A percentile compares a stretch with the other conserved stretches of the same genome.
Evolutionary conservation across 2,797 vertebrate species (phyloP).

Genomic region (Borostomias antarcticus): DNA sequence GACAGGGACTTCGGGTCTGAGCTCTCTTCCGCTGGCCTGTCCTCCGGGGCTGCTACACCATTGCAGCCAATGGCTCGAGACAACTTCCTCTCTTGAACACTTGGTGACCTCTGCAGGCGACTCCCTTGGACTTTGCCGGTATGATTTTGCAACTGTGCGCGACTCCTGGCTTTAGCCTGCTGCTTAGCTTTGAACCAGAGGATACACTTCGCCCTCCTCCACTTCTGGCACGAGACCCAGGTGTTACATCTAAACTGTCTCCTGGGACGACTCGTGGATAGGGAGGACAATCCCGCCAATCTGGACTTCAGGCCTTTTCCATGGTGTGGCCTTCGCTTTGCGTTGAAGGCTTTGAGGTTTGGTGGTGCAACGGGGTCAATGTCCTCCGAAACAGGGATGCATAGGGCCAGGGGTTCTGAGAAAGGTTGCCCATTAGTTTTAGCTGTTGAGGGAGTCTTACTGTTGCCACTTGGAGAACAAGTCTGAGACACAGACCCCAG

Average conservation of each 20-base stretch:
- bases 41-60: conserved; percentile 12
- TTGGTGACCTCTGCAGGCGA: not conserved
- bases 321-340: conserved; percentile 33
- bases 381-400: not conserved
- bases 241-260: conserved; percentile 54
- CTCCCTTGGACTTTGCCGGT: not conserved
- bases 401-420: not conserved
- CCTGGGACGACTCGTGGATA: conserved; percentile 47
- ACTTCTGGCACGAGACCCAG: conserved; percentile 52
- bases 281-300: conserved; percentile 45
- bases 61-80: conserved; percentile 3
- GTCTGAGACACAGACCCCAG: conserved; percentile 3
- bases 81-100: conserved; percentile 7
- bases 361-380: conserved; percentile 36
- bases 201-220: conserved; percentile 30
- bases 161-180: not conserved
- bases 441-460: not conserved
- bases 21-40: not conserved
- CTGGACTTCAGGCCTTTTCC: conserved; percentile 34
- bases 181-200: conserved; percentile 33
- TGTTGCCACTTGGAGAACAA: not conserved
- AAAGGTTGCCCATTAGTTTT: not conserved
- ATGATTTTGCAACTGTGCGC: not conserved
- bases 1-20: not conserved
- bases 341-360: conserved; percentile 11